Evolutionary conservation across 2,797 vertebrate species (phyloP), one percentile per base, ranked within the genome.

Genomic region (Pampus argenteus): DNA sequence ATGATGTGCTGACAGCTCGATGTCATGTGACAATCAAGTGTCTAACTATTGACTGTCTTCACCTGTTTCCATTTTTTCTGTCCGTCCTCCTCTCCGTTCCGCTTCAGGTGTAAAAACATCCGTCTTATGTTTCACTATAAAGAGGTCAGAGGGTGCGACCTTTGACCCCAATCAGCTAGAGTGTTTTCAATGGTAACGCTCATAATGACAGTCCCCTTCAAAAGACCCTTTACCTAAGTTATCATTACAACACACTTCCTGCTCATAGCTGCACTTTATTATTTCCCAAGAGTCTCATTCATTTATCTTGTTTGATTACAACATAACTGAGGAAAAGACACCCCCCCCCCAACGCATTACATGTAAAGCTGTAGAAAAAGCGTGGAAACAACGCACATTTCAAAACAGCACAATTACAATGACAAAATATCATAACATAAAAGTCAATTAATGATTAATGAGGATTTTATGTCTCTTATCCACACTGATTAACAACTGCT

Each of bases 161-260:
- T 68, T 60, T 72, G 44, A 64, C 49, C 68, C 40, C 51, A 52
- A 38, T 78, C 48, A 56, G 25, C 25, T 61, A 60, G 50, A 56
- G 31, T 59, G 40, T 50, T 58, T 66, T 75, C 55, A 62, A 57
- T 47, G 38, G 13, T 57, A 28, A 62, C 40, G 40, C 14, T 34
- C 18, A 59, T 17, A 22, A 52, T 48, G 29, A 14, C 17, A 9
- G 45, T 44, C 28, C 14, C 15, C 29, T 61, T 61, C 36, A 54
- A 36, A 55, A 29, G 17, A 22, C 20, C 13, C 28, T 55, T 34
- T 36, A 14, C 5, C 3, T 0, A 3, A 57, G 9, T 8, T 28
- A 44, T 45, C 6, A 2, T 31, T 29, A 54, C 25, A 54, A 23
- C 40, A 44, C 14, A 51, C 15, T 22, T 15, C 63, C 49, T 25